phyloP scores from a whole-genome alignment of 2,797 vertebrate genomes.

The Acipenser transmontanus region DNA sequence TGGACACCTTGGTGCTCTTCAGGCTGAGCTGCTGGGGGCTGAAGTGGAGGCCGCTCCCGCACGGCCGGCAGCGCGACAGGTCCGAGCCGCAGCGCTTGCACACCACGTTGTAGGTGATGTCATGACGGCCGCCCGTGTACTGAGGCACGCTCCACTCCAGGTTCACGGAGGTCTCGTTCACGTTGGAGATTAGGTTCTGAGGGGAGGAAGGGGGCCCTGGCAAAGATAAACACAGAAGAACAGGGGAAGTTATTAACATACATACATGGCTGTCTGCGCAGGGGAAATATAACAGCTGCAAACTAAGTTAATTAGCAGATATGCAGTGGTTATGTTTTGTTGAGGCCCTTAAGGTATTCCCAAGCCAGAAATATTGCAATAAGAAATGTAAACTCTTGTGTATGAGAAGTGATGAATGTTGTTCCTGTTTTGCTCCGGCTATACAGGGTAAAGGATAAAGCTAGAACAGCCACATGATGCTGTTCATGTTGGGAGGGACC shows the following conservation, averaged over 20 bases:
- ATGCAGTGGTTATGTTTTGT: too few relatives aligned
- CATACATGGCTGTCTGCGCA: neutral
- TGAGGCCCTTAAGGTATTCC: too few relatives aligned
- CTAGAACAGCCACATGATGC: neutral
- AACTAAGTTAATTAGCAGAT: neutral
- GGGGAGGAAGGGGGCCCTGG: constrained; percentile 86
- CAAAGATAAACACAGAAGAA: constrained; percentile 15
- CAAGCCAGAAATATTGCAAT: too few relatives aligned
- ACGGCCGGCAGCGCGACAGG: constrained; percentile 73
- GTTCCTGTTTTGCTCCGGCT: neutral
- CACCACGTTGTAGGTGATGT: constrained; percentile 86
- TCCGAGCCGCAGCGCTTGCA: constrained; percentile 84
- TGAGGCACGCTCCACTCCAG: constrained; percentile 88
- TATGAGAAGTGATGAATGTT: too few relatives aligned
- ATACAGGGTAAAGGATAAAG: neutral
- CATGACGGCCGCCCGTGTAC: constrained; percentile 82
- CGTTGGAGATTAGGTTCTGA: constrained; percentile 89
- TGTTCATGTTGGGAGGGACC: neutral
- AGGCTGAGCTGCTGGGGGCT: constrained; percentile 84
- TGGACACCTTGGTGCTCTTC: constrained; percentile 79
- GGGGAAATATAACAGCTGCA: too few relatives aligned
- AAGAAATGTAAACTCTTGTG: too few relatives aligned
- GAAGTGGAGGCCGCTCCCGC: constrained; percentile 85
- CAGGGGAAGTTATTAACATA: neutral
- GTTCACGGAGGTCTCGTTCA: constrained; percentile 94